Base-by-base conservation (phyloP, 2,888 invertebrate species). In the Flexamia atlantica region DNA sequence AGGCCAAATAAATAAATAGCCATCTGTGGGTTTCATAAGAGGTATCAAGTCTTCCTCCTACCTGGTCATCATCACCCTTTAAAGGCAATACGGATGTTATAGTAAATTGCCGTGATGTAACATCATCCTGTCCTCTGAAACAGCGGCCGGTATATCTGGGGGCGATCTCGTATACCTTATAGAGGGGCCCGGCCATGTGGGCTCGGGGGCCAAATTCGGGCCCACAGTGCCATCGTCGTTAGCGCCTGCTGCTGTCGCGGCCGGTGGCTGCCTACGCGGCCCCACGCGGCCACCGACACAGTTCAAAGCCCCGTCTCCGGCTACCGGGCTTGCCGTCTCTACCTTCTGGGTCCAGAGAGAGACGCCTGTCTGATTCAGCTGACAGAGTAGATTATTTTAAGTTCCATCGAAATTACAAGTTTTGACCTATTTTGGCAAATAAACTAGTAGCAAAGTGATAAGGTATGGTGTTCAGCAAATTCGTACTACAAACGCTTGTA, bases 231-330 rank as follows among this genome's bases (percentile, higher is more conserved):
- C 72, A 72, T 72, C 42, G 42, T 68, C 68, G 68, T 68, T 68
- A 53, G 68, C 68, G 32, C 30, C 28, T 28, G 30, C 30, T 70
- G n/a, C 9, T 36, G 36, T 46, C 12, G 46, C 3, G 46, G 7
- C 7, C 36, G 36, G 12, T 14, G 53, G 53, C 72, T 4, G 10
- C 72, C 72, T 72, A 72, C 72, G 72, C 72, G 74, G 40, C 74
- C 74, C 32, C 74, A 76, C 28, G 46, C 46, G 28, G 28, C 23
- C 74, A 76, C 74, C 74, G 46, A 76, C 74, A n/a, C 74, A 76
- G 74, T 76, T 46, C 74, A 76, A 76, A 76, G 74, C 28, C 74
- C 74, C 40, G 53, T 4, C 12, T 7, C 25, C 7, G 9, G 40
- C 70, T 70, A n/a, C 70, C 30, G 64, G 64, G 28, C 64, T 64